Conservation (phyloP, 2,888 invertebrate genomes). For the Eremobia ochroleuca region DNA sequence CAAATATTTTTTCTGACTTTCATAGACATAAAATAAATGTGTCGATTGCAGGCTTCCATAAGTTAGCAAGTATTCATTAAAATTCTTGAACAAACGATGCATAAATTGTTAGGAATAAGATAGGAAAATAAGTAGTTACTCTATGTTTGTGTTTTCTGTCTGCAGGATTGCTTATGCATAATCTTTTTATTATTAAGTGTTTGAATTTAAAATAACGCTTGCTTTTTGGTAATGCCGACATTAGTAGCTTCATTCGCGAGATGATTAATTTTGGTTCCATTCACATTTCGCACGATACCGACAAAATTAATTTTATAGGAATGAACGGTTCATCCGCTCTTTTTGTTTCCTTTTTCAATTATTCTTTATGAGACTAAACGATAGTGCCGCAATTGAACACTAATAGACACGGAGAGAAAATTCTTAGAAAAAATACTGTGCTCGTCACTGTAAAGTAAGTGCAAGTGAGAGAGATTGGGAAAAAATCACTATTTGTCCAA, state of each 20-base stretch:
- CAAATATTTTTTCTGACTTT: background rate
- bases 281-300: too few species aligned
- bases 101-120: background rate
- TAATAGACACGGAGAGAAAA: too few species aligned
- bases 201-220: background rate
- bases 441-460: too few species aligned
- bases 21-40: slow-evolving; percentile 27
- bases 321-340: too few species aligned
- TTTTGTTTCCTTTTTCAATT: too few species aligned
- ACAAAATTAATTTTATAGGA: too few species aligned
- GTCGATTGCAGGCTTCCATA: slow-evolving; percentile 4
- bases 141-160: background rate
- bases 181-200: background rate
- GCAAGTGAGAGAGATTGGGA: too few species aligned
- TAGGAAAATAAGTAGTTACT: background rate
- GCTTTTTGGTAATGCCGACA: too few species aligned
- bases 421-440: too few species aligned
- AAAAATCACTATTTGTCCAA: too few species aligned
- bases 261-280: too few species aligned
- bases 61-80: slow-evolving; percentile 15
- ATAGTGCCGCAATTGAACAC: background rate
- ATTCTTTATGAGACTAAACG: background rate
- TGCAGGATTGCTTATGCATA: background rate
- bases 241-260: too few species aligned
- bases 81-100: background rate